Evolutionary conservation across 2,113 vertebrate species (phyloP).

Genomic region (Semicossyphus pulcher): DNA sequence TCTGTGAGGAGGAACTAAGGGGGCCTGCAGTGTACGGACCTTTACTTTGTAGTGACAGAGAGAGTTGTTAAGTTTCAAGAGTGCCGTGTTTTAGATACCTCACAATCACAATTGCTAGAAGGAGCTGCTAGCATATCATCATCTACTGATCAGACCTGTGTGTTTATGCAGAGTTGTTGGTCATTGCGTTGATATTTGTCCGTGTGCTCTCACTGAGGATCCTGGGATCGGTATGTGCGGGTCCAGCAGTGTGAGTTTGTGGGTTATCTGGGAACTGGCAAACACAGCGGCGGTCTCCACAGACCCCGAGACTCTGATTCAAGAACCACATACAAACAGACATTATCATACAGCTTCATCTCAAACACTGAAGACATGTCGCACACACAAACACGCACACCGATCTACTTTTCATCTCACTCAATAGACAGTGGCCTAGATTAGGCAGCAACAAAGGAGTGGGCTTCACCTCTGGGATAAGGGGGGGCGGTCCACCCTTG

Average conservation of each 20-base stretch:
- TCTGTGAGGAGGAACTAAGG: background rate
- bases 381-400: conserved; percentile 63
- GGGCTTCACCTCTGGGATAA: conserved; percentile 75
- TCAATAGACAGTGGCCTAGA: conserved; percentile 79
- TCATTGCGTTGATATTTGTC: conserved; percentile 49
- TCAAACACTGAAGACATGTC: conserved; percentile 47
- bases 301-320: conserved; percentile 50
- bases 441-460: conserved; percentile 81
- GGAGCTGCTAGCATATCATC: conserved; percentile 8
- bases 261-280: conserved; percentile 71
- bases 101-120: background rate
- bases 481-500: conserved; percentile 62
- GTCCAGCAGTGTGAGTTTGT: conserved; percentile 66
- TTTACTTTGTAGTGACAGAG: background rate
- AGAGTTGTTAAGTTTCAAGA: too few species aligned
- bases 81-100: too few species aligned
- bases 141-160: conserved; percentile 37
- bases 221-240: conserved; percentile 55
- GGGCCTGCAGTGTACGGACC: too few species aligned
- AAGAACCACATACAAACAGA: conserved; percentile 65
- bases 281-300: conserved; percentile 64
- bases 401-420: conserved; percentile 74
- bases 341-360: conserved; percentile 67
- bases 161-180: conserved; percentile 49
- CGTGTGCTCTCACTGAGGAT: conserved; percentile 61